Base-by-base conservation (phyloP, 2,797 vertebrate species). In the Malurus splendens region DNA sequence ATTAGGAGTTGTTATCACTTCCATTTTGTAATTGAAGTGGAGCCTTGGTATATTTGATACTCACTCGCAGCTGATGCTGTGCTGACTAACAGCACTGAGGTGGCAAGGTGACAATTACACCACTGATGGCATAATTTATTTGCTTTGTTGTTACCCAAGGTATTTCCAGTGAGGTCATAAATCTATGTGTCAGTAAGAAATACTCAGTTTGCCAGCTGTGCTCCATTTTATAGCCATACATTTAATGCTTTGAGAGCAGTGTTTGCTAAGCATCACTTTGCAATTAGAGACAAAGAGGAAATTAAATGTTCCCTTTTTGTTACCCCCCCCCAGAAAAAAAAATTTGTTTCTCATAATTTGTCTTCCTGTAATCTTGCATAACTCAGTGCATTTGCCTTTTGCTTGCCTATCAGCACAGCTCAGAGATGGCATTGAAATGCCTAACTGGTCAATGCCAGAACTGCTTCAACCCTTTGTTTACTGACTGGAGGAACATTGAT, bases 151-250 rank as follows among this genome's bases (percentile, higher is more conserved):
- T 92, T 90, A 94, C 61, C 51, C 81, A 83, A 72, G 90, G 62
- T 94, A 89, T 84, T 94, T 95, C 82, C 82, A 82, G 33, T 36
- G 87, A 93, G 60, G 67, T 81, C 79, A 87, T 96, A 93, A 94
- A 96, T 93, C 88, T 78, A 42, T 38, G 39, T 87, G 67, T 77
- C 82, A 82, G 72, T 75, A 87, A 93, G 67, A 93, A 94, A 92
- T 51, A 86, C 42, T 94, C 75, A 45, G 64, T 89, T 93, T 92
- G 62, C 78, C 89, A 94, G 75, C 82, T 93, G 86, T 72, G 77
- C 84, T 82, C 47, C 67, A n/a, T 82, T 95, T 95, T 93, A 77
- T 38, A 84, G 80, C 42, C 22, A 50, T 65, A 66, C 50, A 50
- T 92, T 95, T 88, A 88, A 80, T 17, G 7, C 54, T 93, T 92